Base-by-base conservation (phyloP, 2,797 vertebrate genomes). In the Champsocephalus gunnari region DNA sequence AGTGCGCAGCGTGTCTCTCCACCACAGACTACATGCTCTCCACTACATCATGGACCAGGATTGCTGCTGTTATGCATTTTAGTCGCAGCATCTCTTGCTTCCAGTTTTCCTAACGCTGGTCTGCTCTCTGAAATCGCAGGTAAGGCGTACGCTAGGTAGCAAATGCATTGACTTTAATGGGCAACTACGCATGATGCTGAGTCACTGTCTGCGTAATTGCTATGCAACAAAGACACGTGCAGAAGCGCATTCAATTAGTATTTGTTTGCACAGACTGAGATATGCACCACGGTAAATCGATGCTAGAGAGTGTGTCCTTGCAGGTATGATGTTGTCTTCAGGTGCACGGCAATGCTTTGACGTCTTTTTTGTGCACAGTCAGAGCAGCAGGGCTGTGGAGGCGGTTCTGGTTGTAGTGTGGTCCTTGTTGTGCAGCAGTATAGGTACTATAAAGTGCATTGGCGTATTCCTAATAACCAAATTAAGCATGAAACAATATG, bases 101-200 rank as follows among this genome's bases (percentile, higher is more conserved):
- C 70, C 59, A 14, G 53, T 49, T 60, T 41, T 63, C 67, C 71
- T 12, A 12, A 76, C 73, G 75, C 85, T 59, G 80, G 77, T 87
- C 86, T n/a, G 81, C 81, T 80, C 89, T 83, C 72, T 17, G 60
- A 86, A 87, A 89, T 48, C 91, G 76, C 94, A 94, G 94, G 94
- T 95, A 92, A 79, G 92, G 51, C 34, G n/a, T 10, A 9, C 12
- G 24, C 16, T 3, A 0, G 21, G 0, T 58, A 11, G 8, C 9
- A 12, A 8, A 12, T 5, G 21, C 13, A 0, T 17, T 41, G 62
- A 72, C 70, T 58, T 61, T 16, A 17, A 43, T 48, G 16, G 63
- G 48, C 45, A 56, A 11, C 54, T 61, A 14, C 77, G 65, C 62
- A 70, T 0, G 61, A 74, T 76, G 74, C 66, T 55, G 82, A 81